phyloP scores from a whole-genome alignment of 1,140 invertebrate genomes.

The Neodiprion virginianus region DNA sequence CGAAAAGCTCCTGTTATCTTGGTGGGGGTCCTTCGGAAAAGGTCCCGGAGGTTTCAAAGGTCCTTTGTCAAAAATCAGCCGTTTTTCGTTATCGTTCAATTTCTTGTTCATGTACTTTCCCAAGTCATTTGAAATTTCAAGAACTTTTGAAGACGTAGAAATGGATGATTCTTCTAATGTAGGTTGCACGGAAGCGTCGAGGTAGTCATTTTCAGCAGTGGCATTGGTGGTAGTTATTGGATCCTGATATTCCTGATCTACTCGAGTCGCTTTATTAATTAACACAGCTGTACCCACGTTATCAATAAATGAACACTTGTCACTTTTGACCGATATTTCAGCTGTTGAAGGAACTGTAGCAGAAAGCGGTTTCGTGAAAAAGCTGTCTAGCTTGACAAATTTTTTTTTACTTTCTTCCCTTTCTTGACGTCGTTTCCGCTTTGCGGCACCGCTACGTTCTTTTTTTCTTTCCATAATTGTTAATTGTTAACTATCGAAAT shows the following conservation, averaged over 20 bases:
- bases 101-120: slow-evolving; percentile 14
- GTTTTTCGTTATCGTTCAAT: slow-evolving; percentile 19
- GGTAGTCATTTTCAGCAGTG: too few relatives aligned
- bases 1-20: slow-evolving; percentile 12
- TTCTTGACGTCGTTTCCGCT: too few relatives aligned
- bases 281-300: not conserved
- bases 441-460: not conserved
- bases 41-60: slow-evolving; percentile 10
- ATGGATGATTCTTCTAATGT: too few relatives aligned
- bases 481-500: too few relatives aligned
- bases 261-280: not conserved
- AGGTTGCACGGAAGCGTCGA: too few relatives aligned
- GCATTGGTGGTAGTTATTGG: not conserved
- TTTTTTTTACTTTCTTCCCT: too few relatives aligned
- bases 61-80: slow-evolving; percentile 3
- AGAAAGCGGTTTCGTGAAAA: not conserved
- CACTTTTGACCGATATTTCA: slow-evolving; percentile 9
- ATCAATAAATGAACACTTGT: slow-evolving; percentile 15
- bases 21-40: not conserved
- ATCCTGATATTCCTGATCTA: too few relatives aligned
- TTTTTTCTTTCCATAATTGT: too few relatives aligned
- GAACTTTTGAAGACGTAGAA: not conserved
- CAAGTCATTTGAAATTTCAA: slow-evolving; percentile 18
- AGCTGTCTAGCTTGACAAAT: not conserved
- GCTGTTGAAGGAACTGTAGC: slow-evolving; percentile 11